Percentiles rank a stretch among this genome's conserved stretches.
Conservation (phyloP, 2,888 invertebrate genomes). For the Noctua pronuba region DNA sequence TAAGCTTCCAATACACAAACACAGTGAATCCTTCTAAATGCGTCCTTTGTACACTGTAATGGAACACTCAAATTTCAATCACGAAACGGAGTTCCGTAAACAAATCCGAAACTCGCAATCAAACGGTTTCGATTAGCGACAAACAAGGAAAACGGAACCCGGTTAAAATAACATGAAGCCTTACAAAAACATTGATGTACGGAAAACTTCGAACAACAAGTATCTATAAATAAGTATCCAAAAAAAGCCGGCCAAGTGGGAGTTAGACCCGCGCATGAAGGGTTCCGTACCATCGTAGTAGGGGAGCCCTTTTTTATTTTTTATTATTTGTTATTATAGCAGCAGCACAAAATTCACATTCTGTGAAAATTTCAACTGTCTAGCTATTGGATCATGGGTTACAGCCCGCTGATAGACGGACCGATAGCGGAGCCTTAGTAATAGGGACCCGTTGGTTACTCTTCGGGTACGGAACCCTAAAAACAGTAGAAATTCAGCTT, state of each 20-base stretch:
- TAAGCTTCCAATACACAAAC: slow-evolving; percentile 33
- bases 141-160: slow-evolving; percentile 59
- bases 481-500: background rate
- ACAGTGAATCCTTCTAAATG: slow-evolving; percentile 49
- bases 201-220: background rate
- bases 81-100: slow-evolving; percentile 64
- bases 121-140: slow-evolving; percentile 58
- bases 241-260: background rate
- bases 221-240: background rate
- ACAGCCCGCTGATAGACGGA: no score
- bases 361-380: no score
- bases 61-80: slow-evolving; percentile 72
- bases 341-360: no score
- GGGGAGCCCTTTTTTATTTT: no score
- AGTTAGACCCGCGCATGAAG: no score
- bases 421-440: no score
- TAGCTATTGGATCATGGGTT: no score
- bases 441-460: no score
- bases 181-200: background rate
- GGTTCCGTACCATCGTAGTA: no score
- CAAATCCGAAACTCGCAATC: slow-evolving; percentile 58
- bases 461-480: background rate
- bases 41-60: slow-evolving; percentile 55
- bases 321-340: no score
- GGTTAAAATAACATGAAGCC: slow-evolving; percentile 20